Evolutionary conservation across 2,113 vertebrate species (phyloP), one percentile per base, ranked within the genome.

Genomic region (Phalacrocorax brasilianus): DNA sequence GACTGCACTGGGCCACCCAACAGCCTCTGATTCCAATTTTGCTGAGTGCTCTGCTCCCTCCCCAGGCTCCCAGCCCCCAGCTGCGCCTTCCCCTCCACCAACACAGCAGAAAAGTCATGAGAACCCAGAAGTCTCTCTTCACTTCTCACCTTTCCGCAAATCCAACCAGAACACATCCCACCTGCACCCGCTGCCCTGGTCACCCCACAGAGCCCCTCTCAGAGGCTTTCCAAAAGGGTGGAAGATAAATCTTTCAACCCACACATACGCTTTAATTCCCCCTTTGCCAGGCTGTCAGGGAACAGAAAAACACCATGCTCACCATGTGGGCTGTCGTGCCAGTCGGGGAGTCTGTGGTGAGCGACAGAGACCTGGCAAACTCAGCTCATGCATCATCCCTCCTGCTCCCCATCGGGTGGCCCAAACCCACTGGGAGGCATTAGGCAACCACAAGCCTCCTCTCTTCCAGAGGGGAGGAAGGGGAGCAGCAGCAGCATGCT

Each of bases 331-430:
- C 56, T 62, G 63, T 49, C 1, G 0, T 26, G 52, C 50, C 12
- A 5, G 28, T 9, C 91, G 30, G 55, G 72, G 56, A 42, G 8
- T 7, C 49, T 28, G 52, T 74, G 55, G 49, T 4, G 79, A 70
- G 79, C 47, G 2, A 1, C 35, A 28, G 71, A 47, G 40, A 44
- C 38, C 53, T 4, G 4, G 18, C 30, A 80, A 87, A 59, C 24
- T 50, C 9, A 0, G 27, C 45, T 49, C 26, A 0, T 8, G 3
- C 42, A n/a, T 32, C 26, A 1, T 7, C 50, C 45, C 55, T 55
- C 35, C 77, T 27, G 47, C 47, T 68, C 73, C 42, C 42, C 66
- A 12, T 1, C 7, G 9, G 1, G 32, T 1, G 6, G 26, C 7
- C 38, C 76, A 80, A 76, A 50, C 13, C 28, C n/a, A 22, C 4